A percentile compares a stretch with the other conserved stretches of the same genome.
Conservation (phyloP, 2,113 vertebrate genomes). For the Acrocephalus kingi region DNA sequence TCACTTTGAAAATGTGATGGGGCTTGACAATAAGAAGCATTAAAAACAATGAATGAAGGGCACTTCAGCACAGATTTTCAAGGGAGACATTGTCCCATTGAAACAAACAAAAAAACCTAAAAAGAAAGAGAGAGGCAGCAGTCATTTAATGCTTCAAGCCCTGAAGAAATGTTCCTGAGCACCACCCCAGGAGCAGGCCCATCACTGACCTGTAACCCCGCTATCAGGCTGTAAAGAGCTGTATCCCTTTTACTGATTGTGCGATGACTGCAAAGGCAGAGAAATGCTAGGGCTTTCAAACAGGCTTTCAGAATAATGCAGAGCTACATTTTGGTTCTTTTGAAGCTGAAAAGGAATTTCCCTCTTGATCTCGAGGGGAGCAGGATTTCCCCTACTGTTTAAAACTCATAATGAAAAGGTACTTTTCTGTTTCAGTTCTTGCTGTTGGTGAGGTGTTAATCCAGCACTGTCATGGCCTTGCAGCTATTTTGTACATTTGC, state of each 20-base stretch:
- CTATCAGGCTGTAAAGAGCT: neutral
- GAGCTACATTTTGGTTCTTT: neutral
- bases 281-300: neutral
- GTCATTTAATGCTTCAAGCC: neutral
- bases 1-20: neutral
- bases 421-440: conserved; percentile 28
- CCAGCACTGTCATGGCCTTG: neutral
- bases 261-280: neutral
- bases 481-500: neutral
- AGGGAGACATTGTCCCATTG: neutral
- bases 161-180: neutral
- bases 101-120: neutral
- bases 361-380: neutral
- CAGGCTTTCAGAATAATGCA: neutral
- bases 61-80: neutral
- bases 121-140: neutral
- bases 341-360: conserved; percentile 30
- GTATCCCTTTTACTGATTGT: neutral
- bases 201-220: neutral
- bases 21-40: neutral
- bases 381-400: conserved; percentile 24
- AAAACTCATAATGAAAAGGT: conserved; percentile 10
- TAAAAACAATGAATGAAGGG: neutral
- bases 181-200: neutral
- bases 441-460: neutral